phyloP scores from a whole-genome alignment of 2,113 vertebrate genomes.

The Rafetus swinhoei region DNA sequence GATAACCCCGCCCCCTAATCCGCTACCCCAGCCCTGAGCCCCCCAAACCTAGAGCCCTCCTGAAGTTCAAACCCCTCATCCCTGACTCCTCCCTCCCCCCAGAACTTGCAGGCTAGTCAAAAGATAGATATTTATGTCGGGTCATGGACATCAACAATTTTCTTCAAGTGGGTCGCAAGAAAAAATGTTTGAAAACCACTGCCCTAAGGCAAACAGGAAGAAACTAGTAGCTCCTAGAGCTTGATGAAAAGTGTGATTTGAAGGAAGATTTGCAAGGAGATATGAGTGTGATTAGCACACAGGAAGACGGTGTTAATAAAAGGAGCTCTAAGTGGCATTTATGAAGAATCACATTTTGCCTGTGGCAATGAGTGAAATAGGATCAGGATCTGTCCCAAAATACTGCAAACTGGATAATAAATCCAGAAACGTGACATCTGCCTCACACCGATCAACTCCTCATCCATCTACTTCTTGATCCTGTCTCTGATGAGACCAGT shows the following conservation, averaged over 20 bases:
- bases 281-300: not conserved
- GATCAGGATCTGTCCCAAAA: not conserved
- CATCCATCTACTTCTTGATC: not conserved
- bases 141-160: too few species aligned
- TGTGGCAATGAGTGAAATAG: not conserved
- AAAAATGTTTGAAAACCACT: too few species aligned
- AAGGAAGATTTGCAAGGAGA: not conserved
- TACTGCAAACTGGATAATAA: not conserved
- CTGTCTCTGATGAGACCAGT: not conserved
- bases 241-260: rapidly evolving
- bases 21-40: too few species aligned
- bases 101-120: too few species aligned
- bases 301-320: not conserved
- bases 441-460: not conserved
- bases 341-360: not conserved
- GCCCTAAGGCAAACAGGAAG: not conserved
- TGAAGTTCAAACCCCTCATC: too few species aligned
- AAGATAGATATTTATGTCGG: too few species aligned
- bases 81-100: too few species aligned
- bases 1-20: too few species aligned
- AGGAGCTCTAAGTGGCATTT: not conserved
- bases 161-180: too few species aligned
- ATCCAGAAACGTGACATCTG: not conserved
- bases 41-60: too few species aligned
- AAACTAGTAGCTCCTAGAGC: not conserved